A percentile compares a stretch with the other conserved stretches of the same genome.
phyloP scores from a whole-genome alignment of 1,140 invertebrate species.

The Drusus annulatus region DNA sequence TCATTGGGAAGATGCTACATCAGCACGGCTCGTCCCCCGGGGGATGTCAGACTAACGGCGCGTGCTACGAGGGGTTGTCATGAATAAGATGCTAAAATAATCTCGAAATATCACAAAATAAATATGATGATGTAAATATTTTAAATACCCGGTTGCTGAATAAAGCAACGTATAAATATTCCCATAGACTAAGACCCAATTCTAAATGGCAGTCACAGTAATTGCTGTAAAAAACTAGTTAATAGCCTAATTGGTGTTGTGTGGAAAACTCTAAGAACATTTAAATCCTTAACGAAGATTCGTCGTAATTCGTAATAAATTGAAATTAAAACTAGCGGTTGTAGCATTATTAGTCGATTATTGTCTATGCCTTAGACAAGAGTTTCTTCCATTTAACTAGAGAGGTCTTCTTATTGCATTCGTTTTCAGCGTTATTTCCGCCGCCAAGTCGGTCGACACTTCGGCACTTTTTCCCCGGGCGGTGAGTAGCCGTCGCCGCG shows the following conservation, averaged over 20 bases:
- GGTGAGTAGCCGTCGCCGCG: background rate
- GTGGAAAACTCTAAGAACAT: constrained; percentile 17
- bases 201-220: no score
- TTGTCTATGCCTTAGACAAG: constrained; percentile 42
- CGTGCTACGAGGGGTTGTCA: background rate
- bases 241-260: constrained; percentile 39
- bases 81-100: constrained; percentile 19
- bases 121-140: no score
- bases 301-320: background rate
- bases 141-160: background rate
- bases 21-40: no score
- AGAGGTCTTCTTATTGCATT: constrained; percentile 46
- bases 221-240: no score
- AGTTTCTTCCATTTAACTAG: constrained; percentile 53
- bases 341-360: background rate
- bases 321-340: background rate
- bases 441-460: constrained; percentile 46
- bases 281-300: background rate
- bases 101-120: constrained; percentile 33
- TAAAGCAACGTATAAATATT: no score
- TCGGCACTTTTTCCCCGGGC: constrained; percentile 49
- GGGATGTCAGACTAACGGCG: no score
- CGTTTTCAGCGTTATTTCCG: background rate
- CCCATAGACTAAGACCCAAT: no score
- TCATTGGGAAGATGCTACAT: no score